Percentiles rank a stretch among this genome's conserved stretches.
Evolutionary conservation across 2,113 vertebrate species (phyloP).

Genomic region (Forbesichthys papilliferus): DNA sequence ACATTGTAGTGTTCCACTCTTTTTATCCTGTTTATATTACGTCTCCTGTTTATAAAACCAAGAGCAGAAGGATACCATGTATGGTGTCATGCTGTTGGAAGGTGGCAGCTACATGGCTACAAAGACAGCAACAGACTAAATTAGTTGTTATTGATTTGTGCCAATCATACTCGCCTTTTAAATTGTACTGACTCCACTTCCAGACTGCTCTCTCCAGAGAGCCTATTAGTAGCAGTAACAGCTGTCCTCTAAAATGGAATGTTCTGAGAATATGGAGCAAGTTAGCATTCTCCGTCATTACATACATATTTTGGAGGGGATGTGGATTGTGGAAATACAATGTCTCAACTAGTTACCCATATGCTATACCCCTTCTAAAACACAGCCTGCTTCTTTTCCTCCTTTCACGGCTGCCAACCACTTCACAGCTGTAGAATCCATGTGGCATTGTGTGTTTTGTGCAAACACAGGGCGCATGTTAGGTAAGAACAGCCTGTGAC

Average conservation of each 20-base stretch:
- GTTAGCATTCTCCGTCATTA: constrained; percentile 18
- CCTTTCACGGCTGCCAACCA: neutral
- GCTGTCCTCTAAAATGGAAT: constrained; percentile 33
- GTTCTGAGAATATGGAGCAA: constrained; percentile 9
- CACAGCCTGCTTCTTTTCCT: constrained; percentile 14
- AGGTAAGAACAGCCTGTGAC: constrained; percentile 66
- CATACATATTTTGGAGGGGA: neutral
- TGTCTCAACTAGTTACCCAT: neutral
- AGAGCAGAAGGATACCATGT: constrained; percentile 1
- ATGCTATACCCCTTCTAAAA: neutral
- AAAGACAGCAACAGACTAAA: constrained; percentile 32
- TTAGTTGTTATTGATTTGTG: constrained; percentile 53
- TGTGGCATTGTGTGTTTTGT: constrained; percentile 64
- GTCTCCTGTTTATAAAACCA: neutral
- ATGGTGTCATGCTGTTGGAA: constrained; percentile 13
- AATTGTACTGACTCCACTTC: constrained; percentile 37
- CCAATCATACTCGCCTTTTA: constrained; percentile 32
- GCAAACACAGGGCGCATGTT: constrained; percentile 64
- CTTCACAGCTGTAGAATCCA: constrained; percentile 47
- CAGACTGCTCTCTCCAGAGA: constrained; percentile 26
- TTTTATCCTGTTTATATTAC: neutral
- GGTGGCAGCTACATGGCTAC: constrained; percentile 14
- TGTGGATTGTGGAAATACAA: constrained; percentile 19
- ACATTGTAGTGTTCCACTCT: neutral
- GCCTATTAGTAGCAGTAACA: constrained; percentile 15